Base-by-base conservation (phyloP, 2,888 invertebrate species). In the Lochmaea capreae region DNA sequence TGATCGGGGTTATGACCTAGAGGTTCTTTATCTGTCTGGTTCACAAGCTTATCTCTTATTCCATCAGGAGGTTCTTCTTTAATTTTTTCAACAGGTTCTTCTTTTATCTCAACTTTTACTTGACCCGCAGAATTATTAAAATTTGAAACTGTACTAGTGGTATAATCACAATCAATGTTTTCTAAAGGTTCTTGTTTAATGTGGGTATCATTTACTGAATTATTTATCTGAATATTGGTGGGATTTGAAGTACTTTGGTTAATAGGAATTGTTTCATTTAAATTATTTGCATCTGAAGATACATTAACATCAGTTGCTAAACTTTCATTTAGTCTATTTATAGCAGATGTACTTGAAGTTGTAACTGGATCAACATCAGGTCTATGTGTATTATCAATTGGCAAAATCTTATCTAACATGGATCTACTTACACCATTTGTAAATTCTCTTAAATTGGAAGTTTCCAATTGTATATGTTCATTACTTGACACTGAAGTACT, bases 1-100 rank as follows among this genome's bases (percentile, higher is more conserved):
- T 43, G 11, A n/a, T 71, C 43, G 42, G 18, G 9, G 49, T 39
- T 62, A 74, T 73, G 63, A 33, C 16, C 11, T n/a, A 66, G 9
- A 33, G 18, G 12, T 26, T 26, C 14, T 1, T 61, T 39, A 18
- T 9, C 8, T 33, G 4, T n/a, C 14, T 26, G 9, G n/a, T 22
- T 8, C 3, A 12, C 2, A 26, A 4, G 12, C 4, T 14, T 5
- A 33, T 59, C 33, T 59, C 33, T 59, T 12, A 3, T 26, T 11
- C 33, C 12, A 59, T 39, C 22, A 14, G n/a, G n/a, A n/a, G n/a
- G n/a, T n/a, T n/a, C n/a, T n/a, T n/a, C n/a, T n/a, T n/a, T n/a
- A n/a, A n/a, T n/a, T n/a, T n/a, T n/a, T n/a, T n/a, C n/a, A n/a
- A 4, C 8, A 14, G 61, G 61, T 61, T 61, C 61, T 61, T 61